Conservation (phyloP, 2,113 vertebrate genomes). For the Indri indri region DNA sequence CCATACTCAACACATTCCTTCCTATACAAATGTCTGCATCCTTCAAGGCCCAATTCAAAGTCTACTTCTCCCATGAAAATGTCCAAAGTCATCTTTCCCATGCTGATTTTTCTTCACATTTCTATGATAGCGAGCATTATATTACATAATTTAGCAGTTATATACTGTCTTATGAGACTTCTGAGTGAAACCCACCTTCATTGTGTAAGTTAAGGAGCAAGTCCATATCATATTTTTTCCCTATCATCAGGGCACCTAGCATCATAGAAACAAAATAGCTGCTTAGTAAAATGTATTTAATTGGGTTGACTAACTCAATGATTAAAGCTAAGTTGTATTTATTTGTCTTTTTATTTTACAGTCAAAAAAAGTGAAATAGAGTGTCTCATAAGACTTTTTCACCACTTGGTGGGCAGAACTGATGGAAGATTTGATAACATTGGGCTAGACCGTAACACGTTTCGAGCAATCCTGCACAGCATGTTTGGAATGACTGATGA, state of each 20-base stretch:
- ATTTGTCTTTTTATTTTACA: conserved; percentile 74
- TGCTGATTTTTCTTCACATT: background rate
- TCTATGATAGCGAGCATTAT: background rate
- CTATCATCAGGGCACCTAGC: background rate
- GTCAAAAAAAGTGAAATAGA: conserved; percentile 89
- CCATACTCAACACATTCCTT: background rate
- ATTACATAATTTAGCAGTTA: background rate
- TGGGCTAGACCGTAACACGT: conserved; percentile 86
- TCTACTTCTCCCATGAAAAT: background rate
- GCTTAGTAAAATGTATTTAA: background rate
- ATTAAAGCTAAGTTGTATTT: conserved; percentile 2
- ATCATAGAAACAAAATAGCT: background rate
- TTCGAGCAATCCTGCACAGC: conserved; percentile 85
- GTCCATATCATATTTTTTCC: background rate
- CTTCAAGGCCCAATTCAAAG: conserved; percentile 23
- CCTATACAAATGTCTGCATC: background rate
- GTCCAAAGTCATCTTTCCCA: background rate
- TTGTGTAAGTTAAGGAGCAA: background rate
- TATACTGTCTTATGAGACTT: background rate
- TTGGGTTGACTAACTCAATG: background rate
- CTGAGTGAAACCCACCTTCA: background rate
- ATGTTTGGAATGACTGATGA: conserved; percentile 91
- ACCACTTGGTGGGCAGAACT: conserved; percentile 79
- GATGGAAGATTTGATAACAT: conserved; percentile 33
- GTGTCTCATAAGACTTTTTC: conserved; percentile 88